These are phyloP conservation scores for Thalassophryne amazonica DNA, from an alignment of 2,797 vertebrate genomes.

Conservation along the genomic window DNA sequence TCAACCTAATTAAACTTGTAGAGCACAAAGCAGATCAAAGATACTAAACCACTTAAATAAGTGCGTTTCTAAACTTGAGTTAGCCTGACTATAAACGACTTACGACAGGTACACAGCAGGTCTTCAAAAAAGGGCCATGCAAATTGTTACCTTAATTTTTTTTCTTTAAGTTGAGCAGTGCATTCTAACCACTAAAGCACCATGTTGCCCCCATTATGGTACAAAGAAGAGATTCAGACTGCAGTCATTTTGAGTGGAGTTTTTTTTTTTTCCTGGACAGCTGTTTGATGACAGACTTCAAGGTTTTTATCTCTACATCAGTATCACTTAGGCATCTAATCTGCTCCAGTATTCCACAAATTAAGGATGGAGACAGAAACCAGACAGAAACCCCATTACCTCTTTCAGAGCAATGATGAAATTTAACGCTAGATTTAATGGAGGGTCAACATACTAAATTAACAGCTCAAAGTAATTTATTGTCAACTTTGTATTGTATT, in stretches of 20 bases:
- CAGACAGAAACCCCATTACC: slow-evolving; percentile 2
- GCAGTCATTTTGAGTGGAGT: neutral
- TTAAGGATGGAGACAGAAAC: slow-evolving; percentile 27
- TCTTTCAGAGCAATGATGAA: slow-evolving; percentile 5
- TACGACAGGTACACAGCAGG: no score
- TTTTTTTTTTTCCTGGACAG: slow-evolving; percentile 58
- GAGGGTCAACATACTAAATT: slow-evolving; percentile 11
- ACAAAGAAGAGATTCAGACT: neutral
- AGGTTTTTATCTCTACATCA: slow-evolving; percentile 58
- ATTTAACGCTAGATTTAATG: slow-evolving; percentile 12
- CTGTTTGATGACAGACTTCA: slow-evolving; percentile 59
- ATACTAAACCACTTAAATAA: no score
- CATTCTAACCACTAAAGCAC: no score
- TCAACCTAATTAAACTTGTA: no score
- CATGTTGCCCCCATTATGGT: no score
- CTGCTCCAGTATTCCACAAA: slow-evolving; percentile 59
- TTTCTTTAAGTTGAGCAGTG: no score
- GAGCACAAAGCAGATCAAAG: no score
- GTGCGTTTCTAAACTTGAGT: no score
- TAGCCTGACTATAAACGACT: no score
- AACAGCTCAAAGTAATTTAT: slow-evolving; percentile 33
- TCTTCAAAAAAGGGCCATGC: no score
- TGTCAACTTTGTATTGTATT: slow-evolving; percentile 27
- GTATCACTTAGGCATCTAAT: slow-evolving; percentile 62
- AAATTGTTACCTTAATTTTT: no score